Conservation (phyloP, 1,140 invertebrate genomes). For the Stegodyphus dumicola region DNA sequence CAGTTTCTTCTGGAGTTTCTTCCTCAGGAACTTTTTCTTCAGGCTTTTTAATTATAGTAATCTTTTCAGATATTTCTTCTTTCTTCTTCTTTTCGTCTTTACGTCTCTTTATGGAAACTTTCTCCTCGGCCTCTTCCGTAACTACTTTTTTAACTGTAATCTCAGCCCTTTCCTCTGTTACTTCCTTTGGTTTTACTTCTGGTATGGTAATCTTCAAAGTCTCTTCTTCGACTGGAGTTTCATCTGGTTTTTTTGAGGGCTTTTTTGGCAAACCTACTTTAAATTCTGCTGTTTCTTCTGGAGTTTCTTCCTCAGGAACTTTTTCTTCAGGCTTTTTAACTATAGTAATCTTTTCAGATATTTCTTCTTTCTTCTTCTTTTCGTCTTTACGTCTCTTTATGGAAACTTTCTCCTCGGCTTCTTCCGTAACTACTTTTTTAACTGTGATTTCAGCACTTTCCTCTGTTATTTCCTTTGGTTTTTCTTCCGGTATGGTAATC, state of each 20-base stretch:
- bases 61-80: slow-evolving; percentile 32
- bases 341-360: slow-evolving; percentile 43
- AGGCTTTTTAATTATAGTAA: slow-evolving; percentile 13
- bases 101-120: slow-evolving; percentile 37
- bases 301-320: slow-evolving; percentile 44
- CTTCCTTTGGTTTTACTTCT: slow-evolving; percentile 17
- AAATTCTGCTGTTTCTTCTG: slow-evolving; percentile 44
- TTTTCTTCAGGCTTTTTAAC: slow-evolving; percentile 1
- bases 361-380: slow-evolving; percentile 18
- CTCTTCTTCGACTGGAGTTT: slow-evolving; percentile 28
- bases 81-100: slow-evolving; percentile 33
- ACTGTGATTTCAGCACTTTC: slow-evolving; percentile 61
- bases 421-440: slow-evolving; percentile 46
- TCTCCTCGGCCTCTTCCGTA: slow-evolving; percentile 45
- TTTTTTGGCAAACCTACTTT: slow-evolving; percentile 69
- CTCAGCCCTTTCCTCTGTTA: slow-evolving; percentile 56
- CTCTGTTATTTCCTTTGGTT: slow-evolving; percentile 63
- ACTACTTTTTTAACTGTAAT: slow-evolving; percentile 52
- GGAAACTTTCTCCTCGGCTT: slow-evolving; percentile 19
- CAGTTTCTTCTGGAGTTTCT: slow-evolving; percentile 78
- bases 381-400: slow-evolving; percentile 25
- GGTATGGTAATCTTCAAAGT: slow-evolving; percentile 29
- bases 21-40: slow-evolving; percentile 65
- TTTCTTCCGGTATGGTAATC: slow-evolving; percentile 62
- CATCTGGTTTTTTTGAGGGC: slow-evolving; percentile 20